These are phyloP conservation scores for Hedya salicella DNA, from an alignment of 2,888 invertebrate genomes.

Conservation along the genomic window DNA sequence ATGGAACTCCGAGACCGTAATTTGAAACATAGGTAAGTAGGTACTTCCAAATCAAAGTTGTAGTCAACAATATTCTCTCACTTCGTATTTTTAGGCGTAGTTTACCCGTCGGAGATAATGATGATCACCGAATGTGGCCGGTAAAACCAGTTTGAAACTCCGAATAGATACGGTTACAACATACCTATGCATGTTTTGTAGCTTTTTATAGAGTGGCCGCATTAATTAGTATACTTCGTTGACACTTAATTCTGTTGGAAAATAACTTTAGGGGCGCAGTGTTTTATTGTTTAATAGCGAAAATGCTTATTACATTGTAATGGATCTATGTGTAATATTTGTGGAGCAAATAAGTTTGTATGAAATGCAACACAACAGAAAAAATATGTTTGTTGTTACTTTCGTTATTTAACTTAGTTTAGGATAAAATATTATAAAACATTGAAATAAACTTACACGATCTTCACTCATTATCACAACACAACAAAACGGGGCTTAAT, in stretches of 20 bases:
- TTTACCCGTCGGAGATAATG: slow-evolving; percentile 14
- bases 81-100: background rate
- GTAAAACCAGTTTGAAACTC: slow-evolving; percentile 29
- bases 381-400: too few relatives aligned
- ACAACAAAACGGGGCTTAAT: too few relatives aligned
- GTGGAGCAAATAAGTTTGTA: background rate
- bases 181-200: slow-evolving; percentile 7
- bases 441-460: too few relatives aligned
- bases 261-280: background rate
- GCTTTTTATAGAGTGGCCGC: background rate
- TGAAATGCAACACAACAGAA: too few relatives aligned
- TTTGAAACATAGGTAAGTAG: too few relatives aligned
- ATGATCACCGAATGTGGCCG: slow-evolving; percentile 24
- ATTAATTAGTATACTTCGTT: background rate
- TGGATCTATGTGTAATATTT: background rate
- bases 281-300: background rate
- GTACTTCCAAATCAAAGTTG: too few relatives aligned
- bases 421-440: too few relatives aligned
- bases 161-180: slow-evolving; percentile 34
- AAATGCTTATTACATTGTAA: background rate
- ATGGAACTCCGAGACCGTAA: too few relatives aligned
- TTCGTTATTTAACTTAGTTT: too few relatives aligned
- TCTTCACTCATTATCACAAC: too few relatives aligned
- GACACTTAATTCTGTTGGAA: background rate
- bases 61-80: background rate